phyloP scores from a whole-genome alignment of 2,797 vertebrate genomes.

The Poecilia velifera region DNA sequence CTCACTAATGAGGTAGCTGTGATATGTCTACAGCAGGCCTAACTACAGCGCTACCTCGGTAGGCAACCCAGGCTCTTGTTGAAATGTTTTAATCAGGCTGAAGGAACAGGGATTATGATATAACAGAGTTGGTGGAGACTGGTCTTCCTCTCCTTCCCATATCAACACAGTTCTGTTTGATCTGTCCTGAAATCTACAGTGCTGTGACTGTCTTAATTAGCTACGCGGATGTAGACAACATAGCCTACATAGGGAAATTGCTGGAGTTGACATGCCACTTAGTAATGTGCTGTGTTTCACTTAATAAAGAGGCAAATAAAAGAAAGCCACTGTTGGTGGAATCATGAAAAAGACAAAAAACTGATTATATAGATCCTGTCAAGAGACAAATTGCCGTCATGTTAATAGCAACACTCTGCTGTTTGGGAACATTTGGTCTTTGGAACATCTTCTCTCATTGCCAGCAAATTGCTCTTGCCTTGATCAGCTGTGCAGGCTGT shows the following conservation, averaged over 20 bases:
- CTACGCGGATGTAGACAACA: conserved; percentile 72
- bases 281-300: conserved; percentile 63
- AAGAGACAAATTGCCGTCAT: conserved; percentile 65
- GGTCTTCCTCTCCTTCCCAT: conserved; percentile 74
- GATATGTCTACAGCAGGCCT: conserved; percentile 73
- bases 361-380: conserved; percentile 55
- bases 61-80: conserved; percentile 68
- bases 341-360: conserved; percentile 51
- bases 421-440: conserved; percentile 74
- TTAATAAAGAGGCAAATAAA: conserved; percentile 74
- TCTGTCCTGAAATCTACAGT: conserved; percentile 70
- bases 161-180: conserved; percentile 75
- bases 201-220: conserved; percentile 79
- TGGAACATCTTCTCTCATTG: conserved; percentile 56
- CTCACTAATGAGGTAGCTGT: conserved; percentile 84
- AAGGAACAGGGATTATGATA: conserved; percentile 80
- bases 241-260: conserved; percentile 67
- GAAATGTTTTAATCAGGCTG: conserved; percentile 81
- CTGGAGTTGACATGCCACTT: conserved; percentile 65
- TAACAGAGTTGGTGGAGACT: conserved; percentile 75
- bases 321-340: conserved; percentile 47
- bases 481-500: conserved; percentile 67
- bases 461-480: conserved; percentile 63
- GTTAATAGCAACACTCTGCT: conserved; percentile 66
- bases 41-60: conserved; percentile 60